These are phyloP conservation scores for Paracanthobrama guichenoti DNA, from an alignment of 2,113 vertebrate species.

Conservation along the genomic window DNA sequence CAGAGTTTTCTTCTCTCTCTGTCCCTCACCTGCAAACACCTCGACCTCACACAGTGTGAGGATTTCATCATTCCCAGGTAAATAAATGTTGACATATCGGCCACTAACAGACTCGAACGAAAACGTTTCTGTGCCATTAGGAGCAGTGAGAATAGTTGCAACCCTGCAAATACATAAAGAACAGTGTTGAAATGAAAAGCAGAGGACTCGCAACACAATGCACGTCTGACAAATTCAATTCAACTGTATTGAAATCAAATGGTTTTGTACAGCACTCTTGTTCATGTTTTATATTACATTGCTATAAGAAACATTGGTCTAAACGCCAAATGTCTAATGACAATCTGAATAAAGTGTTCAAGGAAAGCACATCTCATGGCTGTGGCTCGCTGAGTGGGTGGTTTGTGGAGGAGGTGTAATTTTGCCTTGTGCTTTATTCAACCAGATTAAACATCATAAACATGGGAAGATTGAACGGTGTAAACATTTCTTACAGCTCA, in stretches of 20 bases:
- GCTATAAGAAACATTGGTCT: not conserved
- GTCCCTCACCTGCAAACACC: not conserved
- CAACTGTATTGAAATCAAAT: not conserved
- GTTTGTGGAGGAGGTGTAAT: not conserved
- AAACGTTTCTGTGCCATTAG: too few species aligned
- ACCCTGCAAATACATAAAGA: too few species aligned
- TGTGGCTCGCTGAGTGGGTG: not conserved
- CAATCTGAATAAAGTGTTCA: not conserved
- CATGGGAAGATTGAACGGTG: too few species aligned
- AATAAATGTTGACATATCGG: not conserved
- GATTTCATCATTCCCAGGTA: not conserved
- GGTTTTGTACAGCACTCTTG: not conserved
- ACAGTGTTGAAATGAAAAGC: not conserved
- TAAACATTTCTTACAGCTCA: slow-evolving; percentile 33
- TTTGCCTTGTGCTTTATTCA: too few species aligned
- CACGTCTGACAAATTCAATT: not conserved
- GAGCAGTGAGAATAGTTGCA: too few species aligned
- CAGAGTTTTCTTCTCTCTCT: not conserved
- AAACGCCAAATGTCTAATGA: not conserved
- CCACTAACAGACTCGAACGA: not conserved
- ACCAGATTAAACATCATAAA: not conserved
- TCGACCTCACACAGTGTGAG: not conserved
- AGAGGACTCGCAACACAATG: not conserved
- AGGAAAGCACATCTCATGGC: too few species aligned
- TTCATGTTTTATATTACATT: not conserved